phyloP scores from a whole-genome alignment of 2,113 vertebrate genomes.

The Halichoeres trimaculatus region DNA sequence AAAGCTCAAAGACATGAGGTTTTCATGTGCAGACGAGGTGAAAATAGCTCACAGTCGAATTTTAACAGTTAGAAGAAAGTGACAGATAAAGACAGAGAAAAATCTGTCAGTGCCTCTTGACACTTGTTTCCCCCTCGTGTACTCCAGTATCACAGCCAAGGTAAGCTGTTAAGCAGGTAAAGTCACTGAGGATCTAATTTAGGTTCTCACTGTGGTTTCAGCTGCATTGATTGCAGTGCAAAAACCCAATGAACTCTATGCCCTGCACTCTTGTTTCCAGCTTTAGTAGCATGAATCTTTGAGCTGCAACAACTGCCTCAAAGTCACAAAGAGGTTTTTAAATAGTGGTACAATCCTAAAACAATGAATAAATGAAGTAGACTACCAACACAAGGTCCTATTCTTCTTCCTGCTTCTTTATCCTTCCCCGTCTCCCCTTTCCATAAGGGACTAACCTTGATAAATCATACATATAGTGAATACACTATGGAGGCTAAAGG shows the following conservation, averaged over 20 bases:
- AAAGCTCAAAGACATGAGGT: conserved; percentile 30
- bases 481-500: conserved; percentile 35
- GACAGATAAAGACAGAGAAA: conserved; percentile 13
- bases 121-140: conserved; percentile 29
- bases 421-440: conserved; percentile 28
- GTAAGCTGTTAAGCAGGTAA: conserved; percentile 70
- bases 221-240: conserved; percentile 79
- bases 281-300: conserved; percentile 55
- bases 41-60: conserved; percentile 13
- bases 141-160: conserved; percentile 42
- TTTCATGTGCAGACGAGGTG: conserved; percentile 46
- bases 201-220: conserved; percentile 68
- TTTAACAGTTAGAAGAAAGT: conserved; percentile 7
- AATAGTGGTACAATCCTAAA: conserved; percentile 34
- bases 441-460: conserved; percentile 46
- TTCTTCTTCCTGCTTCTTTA: conserved; percentile 10
- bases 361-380: conserved; percentile 50
- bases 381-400: conserved; percentile 35
- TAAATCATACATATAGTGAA: conserved; percentile 56
- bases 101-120: conserved; percentile 27
- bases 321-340: conserved; percentile 49
- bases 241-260: conserved; percentile 79
- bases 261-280: conserved; percentile 60
- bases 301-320: conserved; percentile 53
- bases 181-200: conserved; percentile 82